Base-by-base conservation (phyloP, 2,797 vertebrate species). In the Aratinga solstitialis region DNA sequence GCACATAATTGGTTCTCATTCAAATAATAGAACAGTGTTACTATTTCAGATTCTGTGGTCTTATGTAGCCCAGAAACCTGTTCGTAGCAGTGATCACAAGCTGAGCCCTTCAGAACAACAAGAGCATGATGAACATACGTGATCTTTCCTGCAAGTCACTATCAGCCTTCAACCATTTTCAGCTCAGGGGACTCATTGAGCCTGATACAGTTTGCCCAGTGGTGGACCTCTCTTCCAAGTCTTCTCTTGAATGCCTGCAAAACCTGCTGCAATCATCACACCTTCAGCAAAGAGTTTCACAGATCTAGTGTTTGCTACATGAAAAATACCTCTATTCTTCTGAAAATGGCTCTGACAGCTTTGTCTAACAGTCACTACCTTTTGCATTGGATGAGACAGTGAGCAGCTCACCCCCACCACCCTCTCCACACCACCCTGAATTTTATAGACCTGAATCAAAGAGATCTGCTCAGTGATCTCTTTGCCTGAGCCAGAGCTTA, bases 401-500 rank as follows among this genome's bases (percentile, higher is more conserved):
- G 29, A 81, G 45, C 34, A 77, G 38, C 29, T 54, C 47, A 56
- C 9, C 5, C 27, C 14, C 40, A 74, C 12, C 30, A 74, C 9
- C 10, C 45, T 53, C 27, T 86, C 53, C 40, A 24, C 8, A 53
- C 7, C n/a, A 38, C 19, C 6, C 1, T 0, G 10, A 50, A 38
- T 73, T 75, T 84, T 36, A 53, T 2, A 62, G 77, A 62, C 48
- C 62, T 20, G 34, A 68, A 78, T 67, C 53, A 73, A 43, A 48
- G 19, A 62, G 62, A 73, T 3, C 17, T 11, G 17, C 2, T 0
- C 0, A 1, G 29, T 29, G 43, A 32, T 76, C 32, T 78, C 62
- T 78, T 48, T 42, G 40, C 45, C 67, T 68, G 54, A 62, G 26
- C 54, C 59, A 63, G n/a, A 84, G 22, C 50, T 61, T 76, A n/a